phyloP scores from a whole-genome alignment of 2,888 invertebrate species.

The Lepidochrysops patricia region DNA sequence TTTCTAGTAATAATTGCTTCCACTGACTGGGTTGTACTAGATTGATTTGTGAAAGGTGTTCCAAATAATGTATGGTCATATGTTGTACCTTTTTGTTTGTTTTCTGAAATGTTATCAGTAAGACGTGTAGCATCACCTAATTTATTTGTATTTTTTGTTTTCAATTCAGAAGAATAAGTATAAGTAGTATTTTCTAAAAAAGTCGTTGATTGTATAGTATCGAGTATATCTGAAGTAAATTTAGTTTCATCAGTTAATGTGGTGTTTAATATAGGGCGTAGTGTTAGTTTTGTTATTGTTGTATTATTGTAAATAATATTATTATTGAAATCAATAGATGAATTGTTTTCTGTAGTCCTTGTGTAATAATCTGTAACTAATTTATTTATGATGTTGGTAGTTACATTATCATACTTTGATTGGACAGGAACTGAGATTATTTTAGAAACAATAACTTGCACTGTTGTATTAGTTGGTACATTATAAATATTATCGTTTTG shows the following conservation, averaged over 20 bases:
- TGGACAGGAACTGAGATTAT: too few species aligned
- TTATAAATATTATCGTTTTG: neutral
- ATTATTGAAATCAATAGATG: too few species aligned
- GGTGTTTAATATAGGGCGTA: neutral
- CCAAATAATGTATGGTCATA: neutral
- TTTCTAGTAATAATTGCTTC: neutral
- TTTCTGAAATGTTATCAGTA: neutral
- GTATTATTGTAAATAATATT: too few species aligned
- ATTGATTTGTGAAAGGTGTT: neutral
- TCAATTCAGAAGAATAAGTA: neutral
- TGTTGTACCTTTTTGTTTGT: neutral
- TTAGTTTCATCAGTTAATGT: neutral
- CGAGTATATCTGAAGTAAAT: neutral
- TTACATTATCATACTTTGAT: neutral
- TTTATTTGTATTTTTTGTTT: neutral
- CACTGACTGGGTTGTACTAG: neutral
- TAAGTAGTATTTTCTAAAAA: neutral
- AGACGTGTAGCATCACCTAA: neutral
- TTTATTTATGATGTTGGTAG: neutral
- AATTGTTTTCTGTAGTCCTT: neutral
- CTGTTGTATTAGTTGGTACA: neutral
- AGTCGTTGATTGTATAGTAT: neutral
- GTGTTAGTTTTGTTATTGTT: neutral
- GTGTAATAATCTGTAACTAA: neutral
- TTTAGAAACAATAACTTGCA: neutral